Evolutionary conservation across 2,113 vertebrate genomes (phyloP).

Genomic region (Hystrix brachyura): DNA sequence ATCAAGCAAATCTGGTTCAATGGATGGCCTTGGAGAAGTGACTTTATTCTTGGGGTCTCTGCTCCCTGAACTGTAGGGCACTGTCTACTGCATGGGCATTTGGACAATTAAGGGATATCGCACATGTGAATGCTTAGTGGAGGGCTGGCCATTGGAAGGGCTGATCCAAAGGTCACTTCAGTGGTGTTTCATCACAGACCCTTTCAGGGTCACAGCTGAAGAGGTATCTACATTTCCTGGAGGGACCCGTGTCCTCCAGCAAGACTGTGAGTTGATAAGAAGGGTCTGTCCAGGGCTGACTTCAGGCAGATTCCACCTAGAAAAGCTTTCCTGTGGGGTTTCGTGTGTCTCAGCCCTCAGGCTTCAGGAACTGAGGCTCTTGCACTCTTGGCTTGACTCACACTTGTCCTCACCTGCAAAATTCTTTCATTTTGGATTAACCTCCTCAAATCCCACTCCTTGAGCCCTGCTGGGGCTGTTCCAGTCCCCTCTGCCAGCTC

Average conservation of each 20-base stretch:
- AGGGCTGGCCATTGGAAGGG: not conserved
- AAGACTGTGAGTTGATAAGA: not conserved
- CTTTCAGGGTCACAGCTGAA: not conserved
- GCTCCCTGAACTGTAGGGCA: not conserved
- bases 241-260: not conserved
- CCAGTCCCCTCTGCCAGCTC: not conserved
- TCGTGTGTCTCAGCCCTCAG: not conserved
- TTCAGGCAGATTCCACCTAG: not conserved
- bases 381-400: not conserved
- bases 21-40: too few relatives aligned
- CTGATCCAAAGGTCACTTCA: not conserved
- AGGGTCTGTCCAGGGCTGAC: not conserved
- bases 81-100: too few relatives aligned
- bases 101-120: not conserved
- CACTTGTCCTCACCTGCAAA: not conserved
- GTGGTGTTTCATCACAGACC: not conserved
- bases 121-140: not conserved
- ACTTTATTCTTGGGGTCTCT: not conserved
- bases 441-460: not conserved
- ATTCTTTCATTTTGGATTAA: not conserved
- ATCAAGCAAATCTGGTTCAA: not conserved
- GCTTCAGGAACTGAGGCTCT: not conserved
- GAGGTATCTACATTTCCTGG: not conserved
- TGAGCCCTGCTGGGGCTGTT: not conserved
- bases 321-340: not conserved